A percentile compares a stretch with the other conserved stretches of the same genome.
These are phyloP conservation scores for Crypturellus tataupa DNA, from an alignment of 2,797 vertebrate genomes.

Conservation along the genomic window DNA sequence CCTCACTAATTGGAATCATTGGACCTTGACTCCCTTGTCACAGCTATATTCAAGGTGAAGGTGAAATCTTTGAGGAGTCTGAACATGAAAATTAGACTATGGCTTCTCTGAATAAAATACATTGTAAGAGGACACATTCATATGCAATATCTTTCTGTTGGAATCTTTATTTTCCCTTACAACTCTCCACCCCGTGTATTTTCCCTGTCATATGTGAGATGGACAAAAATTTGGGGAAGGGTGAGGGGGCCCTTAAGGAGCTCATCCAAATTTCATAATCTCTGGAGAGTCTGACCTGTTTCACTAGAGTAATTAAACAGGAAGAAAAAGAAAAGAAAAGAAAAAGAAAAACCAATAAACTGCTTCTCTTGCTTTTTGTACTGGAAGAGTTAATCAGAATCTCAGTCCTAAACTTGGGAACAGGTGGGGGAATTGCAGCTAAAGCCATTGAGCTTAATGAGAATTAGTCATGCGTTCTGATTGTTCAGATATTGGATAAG, in stretches of 20 bases:
- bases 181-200: background rate
- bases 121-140: slow-evolving; percentile 10
- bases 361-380: background rate
- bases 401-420: slow-evolving; percentile 31
- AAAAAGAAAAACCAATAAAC: background rate
- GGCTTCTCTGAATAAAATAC: slow-evolving; percentile 50
- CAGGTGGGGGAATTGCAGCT: slow-evolving; percentile 54
- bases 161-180: background rate
- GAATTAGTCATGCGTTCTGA: slow-evolving; percentile 47
- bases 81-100: slow-evolving; percentile 67
- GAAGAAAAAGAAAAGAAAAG: background rate
- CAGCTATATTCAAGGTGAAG: slow-evolving; percentile 69
- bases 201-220: background rate
- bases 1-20: slow-evolving; percentile 81
- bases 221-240: background rate
- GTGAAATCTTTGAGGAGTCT: slow-evolving; percentile 72
- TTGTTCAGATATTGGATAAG: slow-evolving; percentile 31
- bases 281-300: background rate
- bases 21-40: slow-evolving; percentile 80
- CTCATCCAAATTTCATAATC: background rate
- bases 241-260: no score
- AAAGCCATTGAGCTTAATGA: slow-evolving; percentile 50
- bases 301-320: background rate
- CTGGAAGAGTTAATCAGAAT: slow-evolving; percentile 47
- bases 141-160: slow-evolving; percentile 15